Evolutionary conservation across 2,113 vertebrate species (phyloP).

Genomic region (Spheniscus mendiculus): DNA sequence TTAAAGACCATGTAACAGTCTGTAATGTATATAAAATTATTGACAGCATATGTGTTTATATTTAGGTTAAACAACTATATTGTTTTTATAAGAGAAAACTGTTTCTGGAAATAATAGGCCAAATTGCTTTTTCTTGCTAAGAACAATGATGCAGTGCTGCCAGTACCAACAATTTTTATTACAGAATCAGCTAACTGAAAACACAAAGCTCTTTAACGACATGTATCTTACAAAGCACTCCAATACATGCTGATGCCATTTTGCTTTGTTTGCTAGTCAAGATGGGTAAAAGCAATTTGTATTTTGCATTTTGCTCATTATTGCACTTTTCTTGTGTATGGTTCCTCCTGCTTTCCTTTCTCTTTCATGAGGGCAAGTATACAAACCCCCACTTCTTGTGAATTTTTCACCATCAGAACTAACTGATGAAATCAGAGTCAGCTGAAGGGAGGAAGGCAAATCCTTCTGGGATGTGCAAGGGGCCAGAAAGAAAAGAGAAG

Average conservation of each 20-base stretch:
- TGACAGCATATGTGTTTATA: slow-evolving; percentile 41
- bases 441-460: not conserved
- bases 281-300: slow-evolving; percentile 14
- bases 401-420: not conserved
- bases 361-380: not conserved
- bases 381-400: not conserved
- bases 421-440: not conserved
- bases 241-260: not conserved
- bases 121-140: slow-evolving; percentile 40
- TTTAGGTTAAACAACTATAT: slow-evolving; percentile 46
- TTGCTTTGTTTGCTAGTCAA: slow-evolving; percentile 34
- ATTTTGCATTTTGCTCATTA: slow-evolving; percentile 43
- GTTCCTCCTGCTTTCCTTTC: not conserved
- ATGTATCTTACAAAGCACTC: slow-evolving; percentile 10
- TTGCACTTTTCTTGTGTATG: not conserved
- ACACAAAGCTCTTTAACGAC: slow-evolving; percentile 30
- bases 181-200: slow-evolving; percentile 58
- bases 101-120: slow-evolving; percentile 58
- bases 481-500: not conserved
- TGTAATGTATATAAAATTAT: slow-evolving; percentile 35
- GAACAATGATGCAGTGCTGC: slow-evolving; percentile 48
- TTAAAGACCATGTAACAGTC: not conserved
- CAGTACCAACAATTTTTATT: slow-evolving; percentile 61
- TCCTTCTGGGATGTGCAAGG: not conserved
- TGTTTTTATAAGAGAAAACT: slow-evolving; percentile 43